Percentiles rank a stretch among this genome's conserved stretches.
These are phyloP conservation scores for Megalurothrips usitatus DNA, from an alignment of 2,888 invertebrate genomes.

Conservation along the genomic window DNA sequence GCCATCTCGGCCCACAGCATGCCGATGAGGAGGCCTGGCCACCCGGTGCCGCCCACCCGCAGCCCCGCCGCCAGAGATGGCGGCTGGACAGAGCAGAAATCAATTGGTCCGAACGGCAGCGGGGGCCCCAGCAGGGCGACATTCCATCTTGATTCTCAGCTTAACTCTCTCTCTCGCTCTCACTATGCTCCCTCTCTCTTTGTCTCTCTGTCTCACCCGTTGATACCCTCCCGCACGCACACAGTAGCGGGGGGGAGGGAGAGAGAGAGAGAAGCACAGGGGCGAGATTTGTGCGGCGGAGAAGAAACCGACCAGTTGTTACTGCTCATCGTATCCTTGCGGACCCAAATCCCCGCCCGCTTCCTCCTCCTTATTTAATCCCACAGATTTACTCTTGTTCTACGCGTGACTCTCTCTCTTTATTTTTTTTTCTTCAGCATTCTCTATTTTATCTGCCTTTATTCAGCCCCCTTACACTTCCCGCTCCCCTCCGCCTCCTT, in stretches of 20 bases:
- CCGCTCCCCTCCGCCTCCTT: neutral
- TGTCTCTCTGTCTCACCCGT: neutral
- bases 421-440: neutral
- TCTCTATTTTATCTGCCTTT: neutral
- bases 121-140: neutral
- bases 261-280: neutral
- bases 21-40: too few species aligned
- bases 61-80: neutral
- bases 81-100: neutral
- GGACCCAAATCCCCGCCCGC: neutral
- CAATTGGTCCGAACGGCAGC: neutral
- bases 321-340: neutral
- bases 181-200: neutral
- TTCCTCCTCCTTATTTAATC: slow-evolving; percentile 5
- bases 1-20: too few species aligned
- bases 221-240: neutral
- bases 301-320: slow-evolving; percentile 1
- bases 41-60: neutral
- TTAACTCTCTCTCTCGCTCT: too few species aligned
- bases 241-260: neutral
- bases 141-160: slow-evolving; percentile 20
- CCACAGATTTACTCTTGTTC: slow-evolving; percentile 7
- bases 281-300: neutral
- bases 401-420: neutral
- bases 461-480: neutral